Evolutionary conservation across 2,797 vertebrate genomes (phyloP), one percentile per base, ranked within the genome.

Genomic region (Acropternis orthonyx): DNA sequence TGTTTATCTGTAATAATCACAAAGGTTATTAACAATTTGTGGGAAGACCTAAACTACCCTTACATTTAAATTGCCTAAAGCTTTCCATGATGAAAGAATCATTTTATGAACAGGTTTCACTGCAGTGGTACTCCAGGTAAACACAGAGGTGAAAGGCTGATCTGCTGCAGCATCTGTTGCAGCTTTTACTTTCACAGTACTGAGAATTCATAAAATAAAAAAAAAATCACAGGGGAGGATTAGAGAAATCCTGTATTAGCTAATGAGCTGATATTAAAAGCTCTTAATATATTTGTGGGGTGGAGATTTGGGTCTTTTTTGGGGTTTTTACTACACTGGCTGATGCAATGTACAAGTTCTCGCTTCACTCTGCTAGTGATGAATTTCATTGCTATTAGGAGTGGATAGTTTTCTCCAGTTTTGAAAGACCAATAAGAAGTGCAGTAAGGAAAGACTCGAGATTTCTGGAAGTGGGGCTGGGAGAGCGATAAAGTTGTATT

Each of bases 251-350:
- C 43, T 88, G 23, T 67, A 63, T 28, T 65, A 52, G 24, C 49
- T 92, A 80, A 85, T 30, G 41, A 85, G n/a, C 24, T 83, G 72
- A 28, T 80, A 85, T 62, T 83, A 78, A 92, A 92, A 89, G 16
- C 23, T 89, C 68, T 77, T 82, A n/a, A 24, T 73, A 36, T 52
- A 28, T 46, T 68, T 39, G 11, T 46, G 63, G 23, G 10, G 46
- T 12, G 27, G 61, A 27, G 39, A 32, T 67, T 81, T 81, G 12
- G 17, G 9, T 4, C 22, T 17, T 26, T 37, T 6, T 3, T 2
- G 2, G 1, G 0, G 3, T 26, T 30, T 71, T 79, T 27, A 3
- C 55, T 80, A 8, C 19, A 8, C 6, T 55, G 39, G 10, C 23
- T 78, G 66, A 52, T 84, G 56, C 41, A 73, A 3, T 52, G 26